Base-by-base conservation (phyloP, 2,797 vertebrate species). In the Gastrophryne carolinensis region DNA sequence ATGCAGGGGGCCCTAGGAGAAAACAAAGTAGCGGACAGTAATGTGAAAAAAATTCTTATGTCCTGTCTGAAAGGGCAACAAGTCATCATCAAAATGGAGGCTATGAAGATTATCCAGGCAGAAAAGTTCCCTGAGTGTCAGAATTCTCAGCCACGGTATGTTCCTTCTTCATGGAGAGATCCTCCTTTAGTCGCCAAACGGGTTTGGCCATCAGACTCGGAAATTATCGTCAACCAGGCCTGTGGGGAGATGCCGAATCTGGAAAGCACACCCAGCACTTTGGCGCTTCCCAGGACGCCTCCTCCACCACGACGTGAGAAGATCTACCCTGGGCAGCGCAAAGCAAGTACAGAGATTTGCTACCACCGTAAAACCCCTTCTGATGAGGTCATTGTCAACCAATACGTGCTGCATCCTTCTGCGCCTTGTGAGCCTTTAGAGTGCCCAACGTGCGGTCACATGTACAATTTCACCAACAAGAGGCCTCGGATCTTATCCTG, bases 71-170 rank as follows among this genome's bases (percentile, higher is more conserved):
- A 96, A 88, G 96, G 95, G 79, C 96, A 97, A 87, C 92, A 96
- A 75, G 94, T 98, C 88, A 91, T 96, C 90, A 94, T 99, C 89
- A 96, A 96, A 78, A 99, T 99, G 97, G 97, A 98, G 89, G 96
- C 96, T 17, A 95, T 98, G 90, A 98, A 98, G 83, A 97, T 98
- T 83, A 96, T 98, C 83, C 97, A 96, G 80, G 96, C 97, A 0
- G 97, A 99, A 89, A 98, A 98, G 91, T 98, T 98, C 84, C 92
- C 95, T 0, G 97, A 99, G 86, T 95, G 95, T 80, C 91, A 92
- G 11, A 88, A 91, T 1, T 93, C 95, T 0, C 91, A 95, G 85
- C 91, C 95, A 0, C 91, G 96, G 82, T 98, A 94, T 1, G 84
- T 89, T 0, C 94, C 95, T 0, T 93, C 93, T 0, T 94, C 95